These are phyloP conservation scores for Grapholita molesta DNA, from an alignment of 1,140 invertebrate genomes.

Conservation along the genomic window DNA sequence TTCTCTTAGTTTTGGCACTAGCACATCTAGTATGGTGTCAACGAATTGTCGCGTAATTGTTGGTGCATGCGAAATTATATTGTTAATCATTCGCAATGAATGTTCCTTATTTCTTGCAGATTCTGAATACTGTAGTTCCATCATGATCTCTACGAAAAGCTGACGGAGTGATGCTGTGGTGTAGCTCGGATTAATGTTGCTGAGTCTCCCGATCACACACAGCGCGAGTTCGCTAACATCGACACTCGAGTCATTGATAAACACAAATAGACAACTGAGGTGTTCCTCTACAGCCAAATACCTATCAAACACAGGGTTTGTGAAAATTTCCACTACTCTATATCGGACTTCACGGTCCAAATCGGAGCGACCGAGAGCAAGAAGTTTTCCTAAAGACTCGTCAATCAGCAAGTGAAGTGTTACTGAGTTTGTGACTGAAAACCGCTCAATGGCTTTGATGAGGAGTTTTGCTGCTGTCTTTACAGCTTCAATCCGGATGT, in stretches of 20 bases:
- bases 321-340: conserved; percentile 93
- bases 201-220: conserved; percentile 93
- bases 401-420: conserved; percentile 93
- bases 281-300: conserved; percentile 98
- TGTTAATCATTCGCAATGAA: conserved; percentile 95
- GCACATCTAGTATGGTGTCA: conserved; percentile 95
- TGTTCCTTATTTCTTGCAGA: conserved; percentile 97
- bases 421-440: conserved; percentile 81
- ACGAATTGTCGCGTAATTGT: conserved; percentile 96
- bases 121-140: conserved; percentile 96
- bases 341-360: conserved; percentile 95
- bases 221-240: conserved; percentile 97
- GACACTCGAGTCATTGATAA: conserved; percentile 97
- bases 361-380: conserved; percentile 96
- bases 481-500: conserved; percentile 96
- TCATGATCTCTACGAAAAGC: conserved; percentile 94
- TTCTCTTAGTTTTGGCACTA: conserved; percentile 96
- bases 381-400: conserved; percentile 92
- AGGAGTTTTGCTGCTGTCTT: conserved; percentile 94
- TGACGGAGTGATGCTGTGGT: conserved; percentile 97
- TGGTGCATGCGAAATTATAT: conserved; percentile 95
- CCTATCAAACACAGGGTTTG: conserved; percentile 94
- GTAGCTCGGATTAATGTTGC: conserved; percentile 97
- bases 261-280: conserved; percentile 94
- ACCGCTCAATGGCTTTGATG: conserved; percentile 87